These are phyloP conservation scores for Propsilocerus akamusi DNA, from an alignment of 1,140 invertebrate species.

Conservation along the genomic window DNA sequence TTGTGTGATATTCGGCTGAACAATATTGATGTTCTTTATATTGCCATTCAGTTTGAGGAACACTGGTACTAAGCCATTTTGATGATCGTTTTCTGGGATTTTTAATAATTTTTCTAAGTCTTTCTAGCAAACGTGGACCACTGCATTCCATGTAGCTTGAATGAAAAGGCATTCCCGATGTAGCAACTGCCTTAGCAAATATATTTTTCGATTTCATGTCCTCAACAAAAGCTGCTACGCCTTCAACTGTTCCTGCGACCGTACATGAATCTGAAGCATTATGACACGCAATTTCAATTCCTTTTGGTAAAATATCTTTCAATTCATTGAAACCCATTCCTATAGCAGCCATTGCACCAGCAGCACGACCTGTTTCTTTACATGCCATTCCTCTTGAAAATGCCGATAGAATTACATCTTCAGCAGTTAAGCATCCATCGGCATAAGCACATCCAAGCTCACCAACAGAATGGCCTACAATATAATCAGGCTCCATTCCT, in stretches of 20 bases:
- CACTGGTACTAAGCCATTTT: slow-evolving; percentile 68
- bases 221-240: slow-evolving; percentile 47
- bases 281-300: too few relatives aligned
- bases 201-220: slow-evolving; percentile 50
- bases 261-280: too few relatives aligned
- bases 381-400: slow-evolving; percentile 56
- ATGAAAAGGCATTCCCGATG: slow-evolving; percentile 76
- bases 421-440: slow-evolving; percentile 52
- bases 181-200: slow-evolving; percentile 70
- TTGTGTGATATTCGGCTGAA: too few relatives aligned
- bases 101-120: slow-evolving; percentile 44
- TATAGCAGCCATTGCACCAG: slow-evolving; percentile 57
- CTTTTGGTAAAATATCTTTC: too few relatives aligned
- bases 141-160: slow-evolving; percentile 69
- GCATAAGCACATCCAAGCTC: too few relatives aligned
- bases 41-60: slow-evolving; percentile 48
- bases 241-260: slow-evolving; percentile 59
- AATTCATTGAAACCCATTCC: too few relatives aligned
- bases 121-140: slow-evolving; percentile 42
- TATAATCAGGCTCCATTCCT: too few relatives aligned
- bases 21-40: slow-evolving; percentile 41
- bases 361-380: slow-evolving; percentile 37
- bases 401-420: slow-evolving; percentile 46
- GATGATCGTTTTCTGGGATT: slow-evolving; percentile 43
- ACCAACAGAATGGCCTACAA: too few relatives aligned